Percentiles rank a stretch among this genome's conserved stretches.
Conservation (phyloP, 2,113 vertebrate genomes). For the Polypterus senegalus region DNA sequence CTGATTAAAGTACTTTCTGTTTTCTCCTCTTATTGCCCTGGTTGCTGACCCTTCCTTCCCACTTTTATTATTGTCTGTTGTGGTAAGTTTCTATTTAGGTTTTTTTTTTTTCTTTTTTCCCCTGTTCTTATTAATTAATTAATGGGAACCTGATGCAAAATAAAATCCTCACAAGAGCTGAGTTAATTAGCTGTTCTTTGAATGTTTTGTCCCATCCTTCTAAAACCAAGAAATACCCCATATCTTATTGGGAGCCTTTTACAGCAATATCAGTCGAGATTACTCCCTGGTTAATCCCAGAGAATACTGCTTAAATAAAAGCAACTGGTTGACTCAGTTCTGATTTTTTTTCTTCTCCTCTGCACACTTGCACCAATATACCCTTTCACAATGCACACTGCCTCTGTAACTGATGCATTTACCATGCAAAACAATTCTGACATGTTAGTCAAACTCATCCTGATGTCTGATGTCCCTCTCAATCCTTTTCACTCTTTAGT, state of each 20-base stretch:
- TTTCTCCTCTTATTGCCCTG: constrained; percentile 90
- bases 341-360: not conserved
- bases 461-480: not conserved
- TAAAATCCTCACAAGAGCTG: constrained; percentile 13
- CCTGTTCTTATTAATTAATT: constrained; percentile 24
- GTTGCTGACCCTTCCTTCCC: constrained; percentile 92
- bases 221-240: too few species aligned
- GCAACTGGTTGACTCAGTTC: constrained; percentile 20
- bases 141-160: constrained; percentile 26
- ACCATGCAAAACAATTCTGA: not conserved
- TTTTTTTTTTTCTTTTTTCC: constrained; percentile 42
- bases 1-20: constrained; percentile 98
- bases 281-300: too few species aligned
- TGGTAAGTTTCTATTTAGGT: constrained; percentile 94
- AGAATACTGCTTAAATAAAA: too few species aligned
- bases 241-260: too few species aligned
- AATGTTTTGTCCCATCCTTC: too few species aligned
- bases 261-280: too few species aligned
- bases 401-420: not conserved
- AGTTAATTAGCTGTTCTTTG: constrained; percentile 14
- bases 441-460: not conserved
- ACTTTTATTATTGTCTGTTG: constrained; percentile 98
- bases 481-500: not conserved
- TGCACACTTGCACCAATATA: constrained; percentile 2
- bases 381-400: not conserved